Conservation (phyloP, 2,797 vertebrate species). For the Sebastes iracundus region DNA sequence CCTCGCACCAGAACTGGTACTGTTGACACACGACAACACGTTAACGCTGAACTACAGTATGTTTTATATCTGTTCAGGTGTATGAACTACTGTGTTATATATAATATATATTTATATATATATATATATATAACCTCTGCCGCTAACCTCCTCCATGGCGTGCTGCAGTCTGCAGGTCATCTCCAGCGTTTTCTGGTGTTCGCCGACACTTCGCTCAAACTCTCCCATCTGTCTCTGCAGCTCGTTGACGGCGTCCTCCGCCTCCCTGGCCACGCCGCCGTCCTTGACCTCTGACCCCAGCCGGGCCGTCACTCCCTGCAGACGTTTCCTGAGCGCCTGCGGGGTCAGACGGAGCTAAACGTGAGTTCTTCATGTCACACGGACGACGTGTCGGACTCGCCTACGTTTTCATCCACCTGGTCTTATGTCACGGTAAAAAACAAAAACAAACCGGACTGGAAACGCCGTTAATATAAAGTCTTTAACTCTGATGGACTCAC, state of each 20-base stretch:
- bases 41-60: background rate
- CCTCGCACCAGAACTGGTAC: slow-evolving; percentile 93
- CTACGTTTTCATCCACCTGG: no score
- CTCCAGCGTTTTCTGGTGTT: slow-evolving; percentile 88
- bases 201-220: slow-evolving; percentile 83
- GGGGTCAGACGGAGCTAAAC: background rate
- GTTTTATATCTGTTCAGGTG: no score
- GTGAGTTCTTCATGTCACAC: no score
- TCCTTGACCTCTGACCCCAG: slow-evolving; percentile 68
- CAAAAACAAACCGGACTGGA: no score
- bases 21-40: slow-evolving; percentile 35
- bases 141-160: slow-evolving; percentile 89
- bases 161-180: slow-evolving; percentile 87
- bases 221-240: slow-evolving; percentile 88
- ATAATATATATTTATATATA: no score
- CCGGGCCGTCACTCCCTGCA: slow-evolving; percentile 80
- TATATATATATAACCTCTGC: background rate
- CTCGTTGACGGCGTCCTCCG: slow-evolving; percentile 80
- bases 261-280: slow-evolving; percentile 67
- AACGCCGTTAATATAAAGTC: no score
- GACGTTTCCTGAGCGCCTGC: slow-evolving; percentile 86
- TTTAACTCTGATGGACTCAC: no score
- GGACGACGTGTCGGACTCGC: no score
- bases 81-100: background rate
- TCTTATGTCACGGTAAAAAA: no score